Evolutionary conservation across 2,797 vertebrate species (phyloP).

Genomic region (Mormyrops boulengeri): DNA sequence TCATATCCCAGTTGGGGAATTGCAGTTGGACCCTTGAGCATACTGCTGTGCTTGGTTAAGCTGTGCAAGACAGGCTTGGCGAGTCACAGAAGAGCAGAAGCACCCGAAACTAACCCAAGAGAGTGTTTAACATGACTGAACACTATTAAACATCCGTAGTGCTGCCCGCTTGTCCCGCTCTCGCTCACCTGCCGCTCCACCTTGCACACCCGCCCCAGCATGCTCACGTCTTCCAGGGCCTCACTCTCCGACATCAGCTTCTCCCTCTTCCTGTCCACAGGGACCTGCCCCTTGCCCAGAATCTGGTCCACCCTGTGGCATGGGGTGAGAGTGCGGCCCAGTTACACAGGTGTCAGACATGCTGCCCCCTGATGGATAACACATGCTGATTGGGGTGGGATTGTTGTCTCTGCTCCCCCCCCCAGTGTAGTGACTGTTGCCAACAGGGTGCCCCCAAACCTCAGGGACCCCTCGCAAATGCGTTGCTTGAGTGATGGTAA

Average conservation of each 20-base stretch:
- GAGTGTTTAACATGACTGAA: neutral
- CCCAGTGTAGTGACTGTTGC: neutral
- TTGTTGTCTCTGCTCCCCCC: neutral
- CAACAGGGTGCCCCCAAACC: neutral
- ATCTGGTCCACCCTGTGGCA: slow-evolving; percentile 87
- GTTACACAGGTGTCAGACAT: neutral
- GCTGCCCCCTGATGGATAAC: slow-evolving; percentile 15
- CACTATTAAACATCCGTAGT: neutral
- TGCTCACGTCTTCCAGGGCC: slow-evolving; percentile 84
- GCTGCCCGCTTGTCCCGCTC: neutral
- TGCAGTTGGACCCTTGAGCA: neutral
- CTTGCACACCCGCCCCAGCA: slow-evolving; percentile 93
- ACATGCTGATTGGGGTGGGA: neutral
- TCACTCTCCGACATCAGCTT: slow-evolving; percentile 85
- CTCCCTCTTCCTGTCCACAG: slow-evolving; percentile 88
- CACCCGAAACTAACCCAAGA: neutral
- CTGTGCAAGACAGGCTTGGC: neutral
- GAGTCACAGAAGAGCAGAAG: neutral
- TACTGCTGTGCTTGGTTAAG: neutral
- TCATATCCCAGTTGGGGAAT: neutral
- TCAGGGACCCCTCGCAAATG: neutral
- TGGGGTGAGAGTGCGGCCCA: slow-evolving; percentile 34
- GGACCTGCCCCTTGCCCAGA: slow-evolving; percentile 91
- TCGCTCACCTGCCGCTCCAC: slow-evolving; percentile 87
- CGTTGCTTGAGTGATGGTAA: neutral